Conservation (phyloP, 1,140 invertebrate genomes). For the Aplysia californica region DNA sequence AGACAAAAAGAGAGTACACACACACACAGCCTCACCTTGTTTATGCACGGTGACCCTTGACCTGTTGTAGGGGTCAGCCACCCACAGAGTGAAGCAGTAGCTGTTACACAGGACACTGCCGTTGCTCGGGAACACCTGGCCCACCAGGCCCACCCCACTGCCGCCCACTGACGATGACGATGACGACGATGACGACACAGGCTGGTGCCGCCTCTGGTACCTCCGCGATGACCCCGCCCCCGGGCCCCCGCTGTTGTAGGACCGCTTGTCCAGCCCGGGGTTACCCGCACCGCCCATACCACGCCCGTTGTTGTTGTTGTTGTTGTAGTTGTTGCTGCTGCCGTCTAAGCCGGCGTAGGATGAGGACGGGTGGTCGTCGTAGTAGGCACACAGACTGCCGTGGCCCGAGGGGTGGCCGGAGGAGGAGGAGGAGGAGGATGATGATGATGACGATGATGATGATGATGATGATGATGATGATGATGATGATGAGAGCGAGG, state of each 20-base stretch:
- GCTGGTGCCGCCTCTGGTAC: not conserved
- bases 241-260: not conserved
- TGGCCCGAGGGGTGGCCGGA: not conserved
- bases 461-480: too few species aligned
- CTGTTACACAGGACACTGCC: not conserved
- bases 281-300: not conserved
- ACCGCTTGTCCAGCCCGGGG: not conserved
- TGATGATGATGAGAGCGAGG: too few species aligned
- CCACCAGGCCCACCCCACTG: not conserved
- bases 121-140: not conserved
- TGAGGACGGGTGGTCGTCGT: not conserved
- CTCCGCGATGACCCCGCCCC: not conserved
- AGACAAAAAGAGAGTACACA: not conserved
- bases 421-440: not conserved
- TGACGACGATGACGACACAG: not conserved
- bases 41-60: not conserved
- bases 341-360: not conserved
- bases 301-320: not conserved
- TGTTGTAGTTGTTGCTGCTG: not conserved
- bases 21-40: slow-evolving; percentile 2
- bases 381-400: not conserved
- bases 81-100: slow-evolving; percentile 12
- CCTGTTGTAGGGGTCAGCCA: not conserved
- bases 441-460: too few species aligned
- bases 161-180: not conserved